Conservation (phyloP, 2,888 invertebrate genomes). For the Ischnus inquisitorius region DNA sequence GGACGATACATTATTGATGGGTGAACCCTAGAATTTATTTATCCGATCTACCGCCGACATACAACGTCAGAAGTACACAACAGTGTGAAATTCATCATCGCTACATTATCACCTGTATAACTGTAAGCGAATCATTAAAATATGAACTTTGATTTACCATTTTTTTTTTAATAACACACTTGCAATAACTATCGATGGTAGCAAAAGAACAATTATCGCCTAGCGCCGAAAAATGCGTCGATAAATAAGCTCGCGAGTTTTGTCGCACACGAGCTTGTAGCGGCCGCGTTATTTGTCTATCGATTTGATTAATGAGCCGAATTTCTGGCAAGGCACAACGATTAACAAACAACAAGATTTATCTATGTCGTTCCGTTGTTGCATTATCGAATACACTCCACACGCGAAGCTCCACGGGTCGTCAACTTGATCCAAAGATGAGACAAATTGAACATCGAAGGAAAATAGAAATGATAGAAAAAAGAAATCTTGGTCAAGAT, state of each 20-base stretch:
- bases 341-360: background rate
- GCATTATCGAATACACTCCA: no score
- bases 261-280: background rate
- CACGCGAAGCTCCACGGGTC: no score
- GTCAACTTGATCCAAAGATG: background rate
- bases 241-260: background rate
- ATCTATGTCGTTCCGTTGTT: no score
- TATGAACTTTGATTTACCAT: background rate
- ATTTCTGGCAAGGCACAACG: slow-evolving; percentile 53
- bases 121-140: slow-evolving; percentile 10
- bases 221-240: background rate
- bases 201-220: slow-evolving; percentile 25
- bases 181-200: slow-evolving; percentile 33
- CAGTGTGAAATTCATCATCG: slow-evolving; percentile 5
- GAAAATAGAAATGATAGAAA: background rate
- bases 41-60: background rate
- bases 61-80: slow-evolving; percentile 2
- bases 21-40: slow-evolving; percentile 32
- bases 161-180: slow-evolving; percentile 1
- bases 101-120: slow-evolving; percentile 34
- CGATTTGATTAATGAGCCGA: slow-evolving; percentile 11
- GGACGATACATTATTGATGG: background rate
- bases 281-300: background rate
- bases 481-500: background rate
- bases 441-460: background rate